These are phyloP conservation scores for Tethya wilhelma DNA, from an alignment of 37 sponge, comb jelly and placozoan species.

Conservation along the genomic window DNA sequence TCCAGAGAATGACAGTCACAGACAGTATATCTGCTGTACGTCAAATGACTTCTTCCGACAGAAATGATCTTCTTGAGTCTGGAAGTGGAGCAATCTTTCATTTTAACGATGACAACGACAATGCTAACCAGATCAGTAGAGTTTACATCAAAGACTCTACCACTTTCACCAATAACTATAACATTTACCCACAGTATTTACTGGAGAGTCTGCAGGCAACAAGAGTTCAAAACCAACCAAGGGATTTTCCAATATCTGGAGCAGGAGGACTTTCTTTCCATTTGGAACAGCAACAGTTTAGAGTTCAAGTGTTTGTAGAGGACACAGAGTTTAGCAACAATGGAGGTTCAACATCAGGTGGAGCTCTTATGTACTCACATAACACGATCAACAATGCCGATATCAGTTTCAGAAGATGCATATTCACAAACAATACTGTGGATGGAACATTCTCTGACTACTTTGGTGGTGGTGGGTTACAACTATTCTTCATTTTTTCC, in stretches of 20 bases:
- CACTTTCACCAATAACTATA: background rate
- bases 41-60: background rate
- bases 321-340: background rate
- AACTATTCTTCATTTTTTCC: background rate
- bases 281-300: background rate
- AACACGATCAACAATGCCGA: background rate
- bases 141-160: background rate
- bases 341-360: background rate
- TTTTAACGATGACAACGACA: background rate
- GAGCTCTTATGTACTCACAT: background rate
- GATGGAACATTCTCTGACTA: background rate
- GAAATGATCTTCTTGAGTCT: background rate
- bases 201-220: background rate
- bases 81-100: slow-evolving; percentile 1
- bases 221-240: background rate
- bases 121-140: background rate
- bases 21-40: background rate
- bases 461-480: background rate
- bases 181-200: no score
- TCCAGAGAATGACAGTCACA: background rate
- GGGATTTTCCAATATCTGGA: background rate
- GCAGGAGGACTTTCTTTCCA: slow-evolving; percentile 1
- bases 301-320: background rate
- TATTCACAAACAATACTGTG: background rate
- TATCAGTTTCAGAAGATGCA: background rate